Conservation (phyloP, 2,797 vertebrate species). For the Passerculus sandwichensis region DNA sequence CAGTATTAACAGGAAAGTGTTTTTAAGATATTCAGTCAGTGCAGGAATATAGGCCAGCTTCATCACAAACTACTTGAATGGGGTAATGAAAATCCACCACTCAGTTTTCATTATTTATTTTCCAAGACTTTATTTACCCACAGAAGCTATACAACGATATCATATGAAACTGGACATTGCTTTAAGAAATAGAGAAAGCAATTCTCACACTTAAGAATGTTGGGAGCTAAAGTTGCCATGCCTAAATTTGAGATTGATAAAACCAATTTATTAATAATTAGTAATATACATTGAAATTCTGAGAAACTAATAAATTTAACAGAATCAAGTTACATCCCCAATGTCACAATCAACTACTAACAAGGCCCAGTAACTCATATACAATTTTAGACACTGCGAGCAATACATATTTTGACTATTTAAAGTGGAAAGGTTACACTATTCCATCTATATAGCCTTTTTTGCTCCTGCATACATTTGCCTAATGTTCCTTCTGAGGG, state of each 20-base stretch:
- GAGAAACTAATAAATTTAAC: conserved; percentile 55
- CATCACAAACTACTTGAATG: neutral
- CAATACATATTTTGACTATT: conserved; percentile 32
- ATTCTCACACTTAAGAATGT: conserved; percentile 16
- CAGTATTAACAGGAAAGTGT: neutral
- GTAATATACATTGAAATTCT: conserved; percentile 50
- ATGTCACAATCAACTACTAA: conserved; percentile 41
- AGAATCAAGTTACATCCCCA: conserved; percentile 49
- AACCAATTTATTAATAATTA: conserved; percentile 51
- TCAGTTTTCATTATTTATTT: neutral
- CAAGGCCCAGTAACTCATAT: conserved; percentile 32
- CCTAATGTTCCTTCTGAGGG: neutral
- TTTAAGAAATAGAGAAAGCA: conserved; percentile 13
- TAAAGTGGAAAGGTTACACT: conserved; percentile 20
- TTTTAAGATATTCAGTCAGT: neutral
- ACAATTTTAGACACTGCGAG: neutral
- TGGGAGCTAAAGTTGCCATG: conserved; percentile 12
- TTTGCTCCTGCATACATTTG: neutral
- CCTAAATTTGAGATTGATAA: conserved; percentile 6
- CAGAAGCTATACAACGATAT: neutral
- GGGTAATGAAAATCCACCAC: neutral
- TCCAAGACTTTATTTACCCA: neutral
- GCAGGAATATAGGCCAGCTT: neutral
- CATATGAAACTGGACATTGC: neutral
- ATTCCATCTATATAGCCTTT: neutral